Evolutionary conservation across 2,797 vertebrate species (phyloP).

Genomic region (Acridotheres tristis): DNA sequence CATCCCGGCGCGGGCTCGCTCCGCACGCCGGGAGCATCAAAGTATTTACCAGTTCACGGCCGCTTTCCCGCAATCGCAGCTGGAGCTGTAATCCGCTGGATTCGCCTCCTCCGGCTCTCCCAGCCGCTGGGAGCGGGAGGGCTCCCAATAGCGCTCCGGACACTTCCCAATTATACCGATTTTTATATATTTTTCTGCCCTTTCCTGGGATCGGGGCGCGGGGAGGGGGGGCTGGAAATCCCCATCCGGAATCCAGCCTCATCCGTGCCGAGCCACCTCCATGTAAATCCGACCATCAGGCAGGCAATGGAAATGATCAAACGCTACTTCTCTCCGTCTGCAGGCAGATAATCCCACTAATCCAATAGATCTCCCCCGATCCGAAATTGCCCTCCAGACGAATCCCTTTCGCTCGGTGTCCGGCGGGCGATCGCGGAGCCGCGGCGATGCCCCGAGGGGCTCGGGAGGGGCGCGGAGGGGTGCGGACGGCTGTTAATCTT

Average conservation of each 20-base stretch:
- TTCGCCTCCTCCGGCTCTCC: constrained; percentile 44
- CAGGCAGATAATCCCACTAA: constrained; percentile 84
- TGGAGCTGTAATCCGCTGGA: constrained; percentile 47
- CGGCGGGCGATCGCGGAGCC: constrained; percentile 65
- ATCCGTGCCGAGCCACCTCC: constrained; percentile 73
- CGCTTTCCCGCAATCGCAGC: constrained; percentile 44
- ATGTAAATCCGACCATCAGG: constrained; percentile 80
- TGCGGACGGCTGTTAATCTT: not conserved
- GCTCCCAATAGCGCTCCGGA: constrained; percentile 58
- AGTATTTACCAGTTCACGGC: constrained; percentile 76
- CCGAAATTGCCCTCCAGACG: constrained; percentile 79
- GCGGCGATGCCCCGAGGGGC: not conserved
- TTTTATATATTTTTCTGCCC: constrained; percentile 48
- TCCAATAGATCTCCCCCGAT: constrained; percentile 82
- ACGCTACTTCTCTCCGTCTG: constrained; percentile 77
- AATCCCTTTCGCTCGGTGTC: constrained; percentile 66
- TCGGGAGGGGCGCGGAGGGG: not conserved
- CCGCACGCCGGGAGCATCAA: constrained; percentile 46
- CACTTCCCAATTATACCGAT: constrained; percentile 73
- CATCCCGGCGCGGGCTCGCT: constrained; percentile 12
- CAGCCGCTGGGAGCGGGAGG: constrained; percentile 42
- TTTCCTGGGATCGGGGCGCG: constrained; percentile 28
- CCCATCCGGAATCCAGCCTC: constrained; percentile 74
- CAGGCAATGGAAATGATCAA: constrained; percentile 77
- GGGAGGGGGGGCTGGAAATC: constrained; percentile 9